Evolutionary conservation across 92 coral and sea anemone genomes (phyloP).

Genomic region (Palythoa grandis): DNA sequence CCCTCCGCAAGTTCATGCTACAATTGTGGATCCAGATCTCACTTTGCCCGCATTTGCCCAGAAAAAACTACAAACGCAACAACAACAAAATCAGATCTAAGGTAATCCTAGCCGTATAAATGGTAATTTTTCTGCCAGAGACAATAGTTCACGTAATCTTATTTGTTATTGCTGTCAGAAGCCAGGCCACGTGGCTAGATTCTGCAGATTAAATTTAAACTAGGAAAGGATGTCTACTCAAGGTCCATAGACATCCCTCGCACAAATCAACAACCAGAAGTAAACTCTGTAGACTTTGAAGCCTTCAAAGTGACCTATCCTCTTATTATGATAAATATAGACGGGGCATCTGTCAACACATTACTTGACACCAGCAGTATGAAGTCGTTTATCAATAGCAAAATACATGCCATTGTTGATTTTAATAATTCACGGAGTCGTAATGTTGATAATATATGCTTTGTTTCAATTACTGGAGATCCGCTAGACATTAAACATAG

Average conservation of each 20-base stretch:
- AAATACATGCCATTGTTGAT: constrained; percentile 20
- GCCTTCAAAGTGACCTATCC: constrained; percentile 11
- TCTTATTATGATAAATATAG: background rate
- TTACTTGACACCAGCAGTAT: constrained; percentile 2
- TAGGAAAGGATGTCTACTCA: background rate
- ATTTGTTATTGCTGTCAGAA: background rate
- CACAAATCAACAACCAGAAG: background rate
- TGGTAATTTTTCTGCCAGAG: background rate
- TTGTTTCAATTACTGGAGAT: constrained; percentile 44
- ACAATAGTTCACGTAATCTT: background rate
- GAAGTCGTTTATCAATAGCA: constrained; percentile 2
- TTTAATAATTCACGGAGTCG: background rate
- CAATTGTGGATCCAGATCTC: background rate
- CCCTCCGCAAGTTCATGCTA: background rate
- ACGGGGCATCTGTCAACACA: background rate
- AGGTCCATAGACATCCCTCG: constrained; percentile 23
- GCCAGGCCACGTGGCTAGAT: background rate
- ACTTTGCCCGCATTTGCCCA: constrained; percentile 2
- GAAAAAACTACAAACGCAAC: background rate
- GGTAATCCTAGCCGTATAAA: background rate
- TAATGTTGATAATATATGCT: background rate
- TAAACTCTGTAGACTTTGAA: background rate
- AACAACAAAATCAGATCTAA: background rate
- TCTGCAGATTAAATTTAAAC: constrained; percentile 4
- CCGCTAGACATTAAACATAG: constrained; percentile 14